Evolutionary conservation across 2,797 vertebrate species (phyloP), one percentile per base, ranked within the genome.

Genomic region (Serranus cabrilla): DNA sequence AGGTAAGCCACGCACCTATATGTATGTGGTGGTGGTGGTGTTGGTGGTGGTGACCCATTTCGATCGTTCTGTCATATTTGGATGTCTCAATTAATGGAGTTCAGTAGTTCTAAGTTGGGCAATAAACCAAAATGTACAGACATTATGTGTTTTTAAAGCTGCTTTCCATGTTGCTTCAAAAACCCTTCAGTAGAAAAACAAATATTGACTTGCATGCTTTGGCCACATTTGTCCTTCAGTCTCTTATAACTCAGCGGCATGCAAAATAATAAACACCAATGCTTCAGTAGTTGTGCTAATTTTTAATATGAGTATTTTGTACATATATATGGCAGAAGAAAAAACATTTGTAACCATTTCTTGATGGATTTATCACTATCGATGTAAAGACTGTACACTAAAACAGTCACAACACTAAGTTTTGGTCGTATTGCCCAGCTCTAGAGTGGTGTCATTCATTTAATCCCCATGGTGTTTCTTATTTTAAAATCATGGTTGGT

Each of bases 1-100:
- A 94, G 95, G 95, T 96, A 95, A 95, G 95, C 74, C 76, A 77
- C 89, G 83, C 84, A 90, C 87, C 81, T 81, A 47, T 81, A 50
- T 93, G 71, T 83, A 82, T 79, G 85, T 92, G 88, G 81, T 93
- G 91, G 42, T 93, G 87, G 75, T 91, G 84, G 67, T 91, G 86
- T 27, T 87, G 84, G 17, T 64, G 73, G 25, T 71, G 73, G 56
- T 58, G 34, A 46, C 61, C 46, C 37, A 45, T 83, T 65, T 58
- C 7, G 12, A 61, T 66, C 69, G 70, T 76, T 75, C 37, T 64
- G 45, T 82, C 63, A 42, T 25, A 39, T 74, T 47, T 85, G 49
- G 55, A 67, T 70, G 63, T 55, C 7, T 76, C 57, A 17, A 0
- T 60, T 76, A 60, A 66, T 55, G 0, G 37, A 16, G 18, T 69